phyloP scores from a whole-genome alignment of 2,797 vertebrate species.

The Xiphorhynchus erythropygius region DNA sequence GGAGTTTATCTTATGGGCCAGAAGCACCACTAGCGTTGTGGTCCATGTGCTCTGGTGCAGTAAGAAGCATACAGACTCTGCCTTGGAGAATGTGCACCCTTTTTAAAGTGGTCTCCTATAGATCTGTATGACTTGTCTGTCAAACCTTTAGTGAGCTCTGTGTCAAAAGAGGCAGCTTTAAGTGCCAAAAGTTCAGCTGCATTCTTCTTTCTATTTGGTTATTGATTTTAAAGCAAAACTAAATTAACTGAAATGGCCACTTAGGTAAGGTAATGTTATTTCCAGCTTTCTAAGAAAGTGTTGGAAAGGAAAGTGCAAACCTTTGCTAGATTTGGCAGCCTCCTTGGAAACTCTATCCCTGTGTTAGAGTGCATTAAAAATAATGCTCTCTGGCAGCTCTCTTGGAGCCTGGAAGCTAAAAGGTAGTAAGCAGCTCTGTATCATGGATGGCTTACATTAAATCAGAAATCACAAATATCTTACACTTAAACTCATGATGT shows the following conservation, averaged over 20 bases:
- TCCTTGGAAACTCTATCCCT: conserved; percentile 39
- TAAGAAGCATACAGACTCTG: not conserved
- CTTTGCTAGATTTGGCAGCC: conserved; percentile 22
- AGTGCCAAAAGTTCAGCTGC: not conserved
- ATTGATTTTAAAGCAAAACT: not conserved
- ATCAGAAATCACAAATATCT: conserved; percentile 1
- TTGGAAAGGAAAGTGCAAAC: conserved; percentile 18
- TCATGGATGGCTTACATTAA: not conserved
- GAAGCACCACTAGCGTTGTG: not conserved
- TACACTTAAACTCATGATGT: not conserved
- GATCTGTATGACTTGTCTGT: not conserved
- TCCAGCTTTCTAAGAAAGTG: conserved; percentile 52
- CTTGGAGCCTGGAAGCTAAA: conserved; percentile 36
- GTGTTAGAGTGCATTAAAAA: conserved; percentile 12
- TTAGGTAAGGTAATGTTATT: conserved; percentile 24
- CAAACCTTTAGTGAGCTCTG: not conserved
- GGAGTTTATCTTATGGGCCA: not conserved
- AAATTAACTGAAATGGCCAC: conserved; percentile 4
- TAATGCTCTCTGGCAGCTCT: conserved; percentile 34
- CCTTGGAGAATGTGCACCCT: not conserved
- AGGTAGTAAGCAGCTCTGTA: conserved; percentile 3
- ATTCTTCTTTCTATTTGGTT: not conserved
- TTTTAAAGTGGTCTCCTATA: not conserved
- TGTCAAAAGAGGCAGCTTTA: not conserved
- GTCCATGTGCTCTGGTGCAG: not conserved